phyloP scores from a whole-genome alignment of 2,797 vertebrate genomes.

The Enteromius mattozi region DNA sequence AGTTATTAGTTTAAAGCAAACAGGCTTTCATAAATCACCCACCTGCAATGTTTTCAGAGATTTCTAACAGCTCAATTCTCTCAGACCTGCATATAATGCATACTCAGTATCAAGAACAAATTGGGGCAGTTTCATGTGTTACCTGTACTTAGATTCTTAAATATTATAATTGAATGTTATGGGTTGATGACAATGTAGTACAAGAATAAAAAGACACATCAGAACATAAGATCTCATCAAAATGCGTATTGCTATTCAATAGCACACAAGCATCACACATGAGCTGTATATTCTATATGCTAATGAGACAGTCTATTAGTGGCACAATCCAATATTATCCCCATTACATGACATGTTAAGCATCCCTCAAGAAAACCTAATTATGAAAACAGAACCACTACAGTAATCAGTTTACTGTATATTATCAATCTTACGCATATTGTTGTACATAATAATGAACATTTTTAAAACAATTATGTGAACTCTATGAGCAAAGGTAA shows the following conservation, averaged over 20 bases:
- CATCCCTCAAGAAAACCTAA: background rate
- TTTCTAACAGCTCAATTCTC: background rate
- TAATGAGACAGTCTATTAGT: constrained; percentile 26
- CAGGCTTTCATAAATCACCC: background rate
- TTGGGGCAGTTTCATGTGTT: background rate
- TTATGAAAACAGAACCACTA: background rate
- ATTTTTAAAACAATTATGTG: background rate
- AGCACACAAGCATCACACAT: constrained; percentile 28
- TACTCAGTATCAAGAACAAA: background rate
- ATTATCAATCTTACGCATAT: background rate
- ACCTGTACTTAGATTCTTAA: background rate
- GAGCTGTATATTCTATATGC: background rate
- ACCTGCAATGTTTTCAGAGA: background rate
- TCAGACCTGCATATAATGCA: background rate
- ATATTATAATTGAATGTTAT: background rate
- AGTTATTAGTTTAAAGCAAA: background rate
- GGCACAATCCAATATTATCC: constrained; percentile 4
- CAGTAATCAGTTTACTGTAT: background rate
- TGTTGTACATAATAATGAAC: background rate
- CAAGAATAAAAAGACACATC: background rate
- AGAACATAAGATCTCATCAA: background rate
- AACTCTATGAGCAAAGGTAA: background rate
- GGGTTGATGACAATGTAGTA: background rate
- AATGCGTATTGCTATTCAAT: constrained; percentile 47
- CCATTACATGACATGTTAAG: background rate